phyloP scores from a whole-genome alignment of 2,797 vertebrate genomes.

The Anguilla anguilla region DNA sequence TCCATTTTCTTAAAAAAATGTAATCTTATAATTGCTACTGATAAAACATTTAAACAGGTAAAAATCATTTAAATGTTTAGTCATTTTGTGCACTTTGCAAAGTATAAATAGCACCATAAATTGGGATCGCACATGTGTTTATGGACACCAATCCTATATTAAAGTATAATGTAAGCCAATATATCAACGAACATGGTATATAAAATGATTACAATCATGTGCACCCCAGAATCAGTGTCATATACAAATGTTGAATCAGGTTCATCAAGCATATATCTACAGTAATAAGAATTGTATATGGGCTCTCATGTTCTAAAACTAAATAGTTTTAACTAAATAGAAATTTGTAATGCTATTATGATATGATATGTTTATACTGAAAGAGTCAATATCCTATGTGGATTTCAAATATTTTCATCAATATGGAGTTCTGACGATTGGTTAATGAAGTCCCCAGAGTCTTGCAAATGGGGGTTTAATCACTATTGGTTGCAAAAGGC shows the following conservation, averaged over 20 bases:
- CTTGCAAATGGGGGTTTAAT: neutral
- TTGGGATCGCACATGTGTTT: neutral
- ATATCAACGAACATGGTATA: neutral
- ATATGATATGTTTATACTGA: neutral
- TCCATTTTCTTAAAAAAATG: no score
- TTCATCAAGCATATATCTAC: no score
- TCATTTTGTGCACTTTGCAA: no score
- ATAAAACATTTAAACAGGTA: no score
- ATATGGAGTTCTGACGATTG: neutral
- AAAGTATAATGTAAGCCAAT: no score
- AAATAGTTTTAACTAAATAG: neutral
- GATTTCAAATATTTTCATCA: neutral
- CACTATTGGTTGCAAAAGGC: neutral
- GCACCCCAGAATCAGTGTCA: no score
- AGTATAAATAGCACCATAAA: neutral
- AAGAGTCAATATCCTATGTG: neutral
- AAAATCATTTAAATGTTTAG: no score
- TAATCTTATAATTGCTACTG: no score
- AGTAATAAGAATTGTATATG: no score
- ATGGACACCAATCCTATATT: no score
- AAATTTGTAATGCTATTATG: neutral
- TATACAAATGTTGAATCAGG: no score
- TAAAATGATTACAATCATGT: neutral
- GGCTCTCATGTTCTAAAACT: no score
- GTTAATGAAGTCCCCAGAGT: neutral